These are phyloP conservation scores for Scleropages formosus DNA, from an alignment of 2,797 vertebrate genomes.

Conservation along the genomic window DNA sequence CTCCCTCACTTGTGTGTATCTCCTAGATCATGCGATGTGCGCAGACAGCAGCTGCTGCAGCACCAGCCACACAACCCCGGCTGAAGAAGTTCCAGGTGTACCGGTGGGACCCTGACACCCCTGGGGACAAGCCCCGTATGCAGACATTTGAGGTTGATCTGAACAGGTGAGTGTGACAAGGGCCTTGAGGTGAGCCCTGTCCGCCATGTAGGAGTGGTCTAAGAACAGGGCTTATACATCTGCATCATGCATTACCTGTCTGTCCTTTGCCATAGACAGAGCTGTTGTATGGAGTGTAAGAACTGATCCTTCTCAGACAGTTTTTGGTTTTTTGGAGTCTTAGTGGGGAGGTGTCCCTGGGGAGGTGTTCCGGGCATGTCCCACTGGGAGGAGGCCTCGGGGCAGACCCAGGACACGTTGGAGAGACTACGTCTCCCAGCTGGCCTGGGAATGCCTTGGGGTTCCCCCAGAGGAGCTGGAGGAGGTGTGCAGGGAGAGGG, in stretches of 20 bases:
- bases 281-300: background rate
- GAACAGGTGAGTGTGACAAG: constrained; percentile 67
- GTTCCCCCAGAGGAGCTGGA: no score
- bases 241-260: no score
- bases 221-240: no score
- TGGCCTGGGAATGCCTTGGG: no score
- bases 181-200: background rate
- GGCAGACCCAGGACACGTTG: no score
- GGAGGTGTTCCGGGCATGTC: no score
- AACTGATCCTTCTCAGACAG: background rate
- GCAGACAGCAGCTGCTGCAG: constrained; percentile 74
- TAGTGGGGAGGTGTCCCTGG: no score
- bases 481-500: no score
- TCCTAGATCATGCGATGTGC: constrained; percentile 59
- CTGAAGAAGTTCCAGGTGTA: constrained; percentile 92
- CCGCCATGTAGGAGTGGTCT: no score
- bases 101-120: constrained; percentile 90
- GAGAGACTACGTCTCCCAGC: no score
- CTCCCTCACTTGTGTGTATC: no score
- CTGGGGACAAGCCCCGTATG: constrained; percentile 90
- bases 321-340: background rate
- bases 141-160: constrained; percentile 89
- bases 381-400: no score
- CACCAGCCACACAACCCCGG: constrained; percentile 57
- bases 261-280: background rate